Evolutionary conservation across 2,797 vertebrate species (phyloP).

Genomic region (Tympanoctomys barrerae): DNA sequence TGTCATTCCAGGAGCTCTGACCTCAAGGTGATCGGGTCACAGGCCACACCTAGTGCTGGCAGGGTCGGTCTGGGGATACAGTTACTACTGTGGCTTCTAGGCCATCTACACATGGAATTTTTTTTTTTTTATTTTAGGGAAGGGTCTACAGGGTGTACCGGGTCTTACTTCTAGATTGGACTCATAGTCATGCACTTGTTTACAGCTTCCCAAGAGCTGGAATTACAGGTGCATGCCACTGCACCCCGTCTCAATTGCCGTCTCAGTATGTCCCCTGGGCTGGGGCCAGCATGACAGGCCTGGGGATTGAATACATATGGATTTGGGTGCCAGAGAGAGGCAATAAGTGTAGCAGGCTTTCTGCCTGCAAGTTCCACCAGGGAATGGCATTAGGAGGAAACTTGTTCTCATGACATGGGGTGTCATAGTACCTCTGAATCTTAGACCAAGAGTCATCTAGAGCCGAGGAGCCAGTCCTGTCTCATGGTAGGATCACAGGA

Average conservation of each 20-base stretch:
- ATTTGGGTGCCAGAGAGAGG: not conserved
- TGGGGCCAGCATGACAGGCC: no score
- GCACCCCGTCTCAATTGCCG: no score
- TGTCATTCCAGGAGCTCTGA: conserved; percentile 60
- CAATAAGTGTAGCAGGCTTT: not conserved
- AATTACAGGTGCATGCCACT: no score
- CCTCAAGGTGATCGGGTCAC: not conserved
- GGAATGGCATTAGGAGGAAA: not conserved
- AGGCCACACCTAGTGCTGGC: conserved; percentile 26
- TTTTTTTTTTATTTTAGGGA: no score
- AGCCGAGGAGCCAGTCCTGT: not conserved
- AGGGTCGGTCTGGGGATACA: not conserved
- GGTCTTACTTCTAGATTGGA: no score
- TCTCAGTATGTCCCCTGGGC: no score
- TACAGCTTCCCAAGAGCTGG: no score
- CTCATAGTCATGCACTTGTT: no score
- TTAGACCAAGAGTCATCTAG: not conserved
- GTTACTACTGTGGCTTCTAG: not conserved
- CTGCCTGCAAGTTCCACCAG: not conserved
- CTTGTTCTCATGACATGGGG: not conserved
- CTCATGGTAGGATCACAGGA: not conserved
- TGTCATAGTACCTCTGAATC: not conserved
- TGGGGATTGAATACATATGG: no score
- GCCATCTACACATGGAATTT: fast-evolving
- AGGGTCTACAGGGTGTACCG: no score